These are phyloP conservation scores for Sorex maritimensis DNA, from an alignment of 2,797 vertebrate species.

Conservation along the genomic window DNA sequence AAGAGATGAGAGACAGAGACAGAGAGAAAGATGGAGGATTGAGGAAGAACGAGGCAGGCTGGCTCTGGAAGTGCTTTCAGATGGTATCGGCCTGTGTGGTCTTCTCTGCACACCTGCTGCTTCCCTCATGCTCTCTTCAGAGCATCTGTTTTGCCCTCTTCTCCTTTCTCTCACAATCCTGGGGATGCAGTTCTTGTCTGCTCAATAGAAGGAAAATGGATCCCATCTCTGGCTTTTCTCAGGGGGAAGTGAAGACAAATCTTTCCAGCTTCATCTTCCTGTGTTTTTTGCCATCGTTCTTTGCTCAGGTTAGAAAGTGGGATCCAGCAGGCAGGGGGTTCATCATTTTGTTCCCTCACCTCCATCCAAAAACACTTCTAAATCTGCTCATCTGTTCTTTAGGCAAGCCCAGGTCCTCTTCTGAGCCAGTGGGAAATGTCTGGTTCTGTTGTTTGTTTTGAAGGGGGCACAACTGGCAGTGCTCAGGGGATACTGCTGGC, in stretches of 20 bases:
- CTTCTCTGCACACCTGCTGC: not conserved
- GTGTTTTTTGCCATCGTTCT: not conserved
- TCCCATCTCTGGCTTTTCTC: not conserved
- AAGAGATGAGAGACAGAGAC: not conserved
- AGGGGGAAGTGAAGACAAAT: not conserved
- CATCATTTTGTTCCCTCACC: too few species aligned
- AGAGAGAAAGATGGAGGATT: not conserved
- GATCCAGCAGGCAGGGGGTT: too few species aligned
- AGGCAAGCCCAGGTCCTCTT: too few species aligned
- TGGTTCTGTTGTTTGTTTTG: too few species aligned
- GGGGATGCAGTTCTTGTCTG: constrained; percentile 3
- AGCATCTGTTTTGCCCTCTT: not conserved
- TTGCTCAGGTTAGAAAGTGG: not conserved
- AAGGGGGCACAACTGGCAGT: too few species aligned
- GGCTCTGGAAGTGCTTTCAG: not conserved
- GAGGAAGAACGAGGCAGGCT: not conserved
- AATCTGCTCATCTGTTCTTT: too few species aligned
- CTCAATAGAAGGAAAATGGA: not conserved
- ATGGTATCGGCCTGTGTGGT: not conserved
- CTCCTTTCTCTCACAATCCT: not conserved
- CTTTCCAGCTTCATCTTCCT: not conserved
- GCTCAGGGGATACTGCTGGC: too few species aligned
- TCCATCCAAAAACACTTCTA: too few species aligned
- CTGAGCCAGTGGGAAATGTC: too few species aligned
- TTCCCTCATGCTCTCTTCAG: not conserved